Conservation (phyloP, 1,140 invertebrate genomes). For the Zaprionus tsacasi region DNA sequence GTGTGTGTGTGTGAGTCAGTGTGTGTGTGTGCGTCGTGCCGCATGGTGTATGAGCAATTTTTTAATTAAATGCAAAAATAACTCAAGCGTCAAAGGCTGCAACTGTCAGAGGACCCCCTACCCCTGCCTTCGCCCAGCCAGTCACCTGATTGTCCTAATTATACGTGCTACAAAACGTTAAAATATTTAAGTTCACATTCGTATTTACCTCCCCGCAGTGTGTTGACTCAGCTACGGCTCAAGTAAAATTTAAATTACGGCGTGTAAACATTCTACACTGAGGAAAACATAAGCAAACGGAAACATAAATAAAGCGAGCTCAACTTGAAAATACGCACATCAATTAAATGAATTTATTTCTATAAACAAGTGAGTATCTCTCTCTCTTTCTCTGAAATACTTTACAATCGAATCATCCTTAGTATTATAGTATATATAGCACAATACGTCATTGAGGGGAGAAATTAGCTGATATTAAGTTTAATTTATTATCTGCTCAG, state of each 20-base stretch:
- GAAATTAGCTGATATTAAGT: neutral
- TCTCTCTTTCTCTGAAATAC: neutral
- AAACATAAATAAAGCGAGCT: slow-evolving; percentile 10
- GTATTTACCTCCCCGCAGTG: slow-evolving; percentile 6
- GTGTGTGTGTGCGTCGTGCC: neutral
- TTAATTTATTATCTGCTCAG: slow-evolving; percentile 4
- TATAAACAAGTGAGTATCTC: slow-evolving; percentile 57
- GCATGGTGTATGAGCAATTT: slow-evolving; percentile 36
- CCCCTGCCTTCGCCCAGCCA: too few relatives aligned
- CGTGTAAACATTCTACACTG: slow-evolving; percentile 10
- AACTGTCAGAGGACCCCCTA: slow-evolving; percentile 10
- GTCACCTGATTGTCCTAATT: neutral
- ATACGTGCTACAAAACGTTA: neutral
- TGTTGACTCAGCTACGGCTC: neutral
- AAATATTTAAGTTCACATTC: slow-evolving; percentile 13
- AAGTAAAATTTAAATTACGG: neutral
- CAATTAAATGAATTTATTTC: slow-evolving; percentile 50
- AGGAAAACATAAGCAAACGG: slow-evolving; percentile 9
- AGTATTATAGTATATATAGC: neutral
- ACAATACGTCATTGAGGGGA: neutral
- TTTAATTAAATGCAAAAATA: slow-evolving; percentile 46
- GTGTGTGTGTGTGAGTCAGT: neutral
- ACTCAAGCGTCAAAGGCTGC: slow-evolving; percentile 21
- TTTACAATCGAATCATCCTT: neutral
- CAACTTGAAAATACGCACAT: slow-evolving; percentile 21